Evolutionary conservation across 2,888 invertebrate species (phyloP), one percentile per base, ranked within the genome.

Genomic region (Aquatica leii): DNA sequence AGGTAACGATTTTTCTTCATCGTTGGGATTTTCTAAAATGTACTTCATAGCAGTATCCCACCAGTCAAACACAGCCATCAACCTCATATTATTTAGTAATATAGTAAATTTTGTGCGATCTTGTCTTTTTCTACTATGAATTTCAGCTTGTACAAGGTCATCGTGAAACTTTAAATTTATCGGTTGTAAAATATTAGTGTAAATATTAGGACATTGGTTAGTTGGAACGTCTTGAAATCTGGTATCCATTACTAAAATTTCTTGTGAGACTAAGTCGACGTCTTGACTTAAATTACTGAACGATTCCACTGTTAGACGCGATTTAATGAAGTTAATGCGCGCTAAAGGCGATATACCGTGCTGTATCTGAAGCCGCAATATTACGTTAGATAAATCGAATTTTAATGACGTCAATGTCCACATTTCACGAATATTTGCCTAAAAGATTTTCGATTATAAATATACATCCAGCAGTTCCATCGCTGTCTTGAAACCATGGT

Each of bases 31-130:
- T 71, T 79, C 77, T 70, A 89, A 84, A 54, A 97, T 84, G 81
- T 95, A 97, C 76, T 93, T 90, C 71, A 88, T 84, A 0, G 94
- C 88, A 5, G 90, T 87, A 79, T 95, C 90, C 88, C 97, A 92
- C 94, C 97, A 98, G 82, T 97, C 96, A 73, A 97, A 85, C 67
- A 97, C 91, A 0, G 94, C 93, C 88, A 97, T 95, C 60, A 98
- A 83, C 37, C 97, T 86, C 95, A 97, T 97, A 79, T 95, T 95
- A 83, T 97, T 97, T 56, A 98, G 84, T 48, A 97, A 84, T 66
- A 97, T 89, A 1, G 95, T 96, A 74, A 95, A 94, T 69, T 93
- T 90, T 0, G 89, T 87, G 15, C 87, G 86, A 74, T 88, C 90
- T 49, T 81, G 85, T 55, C 87, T 86, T 79, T 85, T 88, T 65